These are phyloP conservation scores for Apodemia zela DNA, from an alignment of 2,888 invertebrate species.

Conservation along the genomic window DNA sequence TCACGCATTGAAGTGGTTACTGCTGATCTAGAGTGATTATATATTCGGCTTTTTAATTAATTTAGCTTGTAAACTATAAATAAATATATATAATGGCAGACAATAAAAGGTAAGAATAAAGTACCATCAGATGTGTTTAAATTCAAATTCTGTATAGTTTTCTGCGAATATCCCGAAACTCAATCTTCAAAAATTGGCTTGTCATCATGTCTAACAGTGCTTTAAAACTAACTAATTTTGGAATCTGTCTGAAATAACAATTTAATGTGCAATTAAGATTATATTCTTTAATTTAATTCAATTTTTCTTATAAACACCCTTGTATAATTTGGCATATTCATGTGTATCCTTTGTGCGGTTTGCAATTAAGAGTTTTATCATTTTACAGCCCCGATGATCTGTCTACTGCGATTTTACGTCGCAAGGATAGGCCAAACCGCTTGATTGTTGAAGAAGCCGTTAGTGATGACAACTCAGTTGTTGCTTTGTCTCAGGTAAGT, in stretches of 20 bases:
- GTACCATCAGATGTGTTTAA: conserved; percentile 32
- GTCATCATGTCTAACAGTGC: conserved; percentile 50
- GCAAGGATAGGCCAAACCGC: conserved; percentile 98
- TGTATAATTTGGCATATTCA: not conserved
- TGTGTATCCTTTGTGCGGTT: not conserved
- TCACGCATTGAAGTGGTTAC: conserved; percentile 36
- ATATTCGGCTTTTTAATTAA: conserved; percentile 40
- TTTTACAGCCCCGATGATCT: conserved; percentile 88
- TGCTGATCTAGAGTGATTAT: conserved; percentile 41
- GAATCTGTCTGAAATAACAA: not conserved
- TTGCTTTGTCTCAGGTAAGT: conserved; percentile 94
- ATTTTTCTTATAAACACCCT: not conserved
- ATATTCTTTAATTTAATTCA: not conserved
- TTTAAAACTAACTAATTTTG: not conserved
- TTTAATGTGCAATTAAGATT: not conserved
- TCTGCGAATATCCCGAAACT: not conserved
- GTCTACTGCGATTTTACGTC: conserved; percentile 98
- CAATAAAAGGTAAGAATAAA: conserved; percentile 66
- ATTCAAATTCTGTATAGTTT: not conserved
- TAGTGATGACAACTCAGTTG: conserved; percentile 99
- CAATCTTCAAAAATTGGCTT: conserved; percentile 60
- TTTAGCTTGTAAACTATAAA: conserved; percentile 35
- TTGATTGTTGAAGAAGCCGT: conserved; percentile 98
- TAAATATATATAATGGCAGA: conserved; percentile 69
- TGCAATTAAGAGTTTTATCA: not conserved